These are phyloP conservation scores for Laterallus jamaicensis DNA, from an alignment of 2,113 vertebrate species.

Conservation along the genomic window DNA sequence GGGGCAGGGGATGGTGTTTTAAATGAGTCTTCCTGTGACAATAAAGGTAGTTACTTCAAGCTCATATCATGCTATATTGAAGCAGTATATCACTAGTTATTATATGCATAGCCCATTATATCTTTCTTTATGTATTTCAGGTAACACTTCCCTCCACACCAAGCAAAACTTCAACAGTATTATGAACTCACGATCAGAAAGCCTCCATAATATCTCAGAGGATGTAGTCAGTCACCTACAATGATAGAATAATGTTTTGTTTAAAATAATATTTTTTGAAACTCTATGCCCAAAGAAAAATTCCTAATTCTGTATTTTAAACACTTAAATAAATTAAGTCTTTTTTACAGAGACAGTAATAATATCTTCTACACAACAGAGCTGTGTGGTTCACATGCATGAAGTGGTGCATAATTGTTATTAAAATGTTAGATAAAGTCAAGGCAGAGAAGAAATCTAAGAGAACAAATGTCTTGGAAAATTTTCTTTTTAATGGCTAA, in stretches of 20 bases:
- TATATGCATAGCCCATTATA: background rate
- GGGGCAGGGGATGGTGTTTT: background rate
- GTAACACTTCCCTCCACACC: background rate
- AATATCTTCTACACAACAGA: background rate
- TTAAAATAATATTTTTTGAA: background rate
- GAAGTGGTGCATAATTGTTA: background rate
- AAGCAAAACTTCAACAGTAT: background rate
- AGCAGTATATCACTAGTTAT: background rate
- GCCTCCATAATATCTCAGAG: background rate
- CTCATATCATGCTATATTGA: background rate
- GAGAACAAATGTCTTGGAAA: background rate
- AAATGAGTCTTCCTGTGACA: background rate
- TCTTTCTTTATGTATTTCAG: background rate
- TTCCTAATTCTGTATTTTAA: background rate
- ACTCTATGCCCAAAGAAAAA: background rate
- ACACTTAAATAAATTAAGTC: background rate
- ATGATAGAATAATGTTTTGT: background rate
- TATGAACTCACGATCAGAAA: background rate
- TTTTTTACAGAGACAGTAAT: background rate
- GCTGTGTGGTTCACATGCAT: background rate
- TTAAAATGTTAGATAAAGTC: background rate
- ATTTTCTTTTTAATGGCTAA: background rate
- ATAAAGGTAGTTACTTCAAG: background rate
- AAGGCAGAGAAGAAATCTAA: background rate
- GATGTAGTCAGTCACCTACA: background rate